phyloP scores from a whole-genome alignment of 1,140 invertebrate genomes.

The fruit fly (Drosophila melanogaster) region DNA sequence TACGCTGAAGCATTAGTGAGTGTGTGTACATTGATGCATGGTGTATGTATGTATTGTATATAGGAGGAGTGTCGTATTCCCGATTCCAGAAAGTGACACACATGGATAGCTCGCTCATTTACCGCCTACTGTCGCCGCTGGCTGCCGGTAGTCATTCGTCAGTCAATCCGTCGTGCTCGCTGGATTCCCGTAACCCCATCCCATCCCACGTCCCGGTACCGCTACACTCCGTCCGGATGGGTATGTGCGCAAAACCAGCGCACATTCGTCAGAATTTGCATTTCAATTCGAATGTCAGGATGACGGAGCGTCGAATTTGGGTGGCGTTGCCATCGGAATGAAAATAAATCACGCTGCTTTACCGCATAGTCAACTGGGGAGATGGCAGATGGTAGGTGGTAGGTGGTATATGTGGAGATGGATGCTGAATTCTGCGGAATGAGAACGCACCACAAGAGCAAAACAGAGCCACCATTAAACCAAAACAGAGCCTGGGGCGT shows the following conservation, averaged over 20 bases:
- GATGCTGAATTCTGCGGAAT: not conserved
- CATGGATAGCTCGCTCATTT: constrained; percentile 71
- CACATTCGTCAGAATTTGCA: constrained; percentile 83
- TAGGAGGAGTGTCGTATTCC: constrained; percentile 20
- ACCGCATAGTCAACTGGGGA: constrained; percentile 51
- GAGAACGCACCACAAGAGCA: constrained; percentile 50
- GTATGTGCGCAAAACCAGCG: constrained; percentile 58
- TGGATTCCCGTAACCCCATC: not conserved
- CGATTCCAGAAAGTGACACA: constrained; percentile 57
- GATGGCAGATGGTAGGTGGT: not conserved
- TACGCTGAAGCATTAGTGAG: not conserved
- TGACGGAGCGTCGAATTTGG: constrained; percentile 78
- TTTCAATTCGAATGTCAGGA: constrained; percentile 81
- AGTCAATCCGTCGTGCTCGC: constrained; percentile 35
- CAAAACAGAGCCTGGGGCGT: constrained; percentile 52
- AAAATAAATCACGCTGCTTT: constrained; percentile 78
- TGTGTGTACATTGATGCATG: constrained; percentile 6
- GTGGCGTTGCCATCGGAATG: constrained; percentile 71
- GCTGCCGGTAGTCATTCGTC: constrained; percentile 60
- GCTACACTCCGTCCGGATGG: constrained; percentile 14
- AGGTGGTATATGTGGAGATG: constrained; percentile 8
- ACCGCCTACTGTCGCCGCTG: constrained; percentile 45
- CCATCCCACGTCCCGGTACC: constrained; percentile 9
- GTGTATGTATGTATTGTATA: constrained; percentile 19
- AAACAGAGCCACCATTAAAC: constrained; percentile 77